phyloP scores from a whole-genome alignment of 2,888 invertebrate genomes.

The Drosophila cyrtoloma region DNA sequence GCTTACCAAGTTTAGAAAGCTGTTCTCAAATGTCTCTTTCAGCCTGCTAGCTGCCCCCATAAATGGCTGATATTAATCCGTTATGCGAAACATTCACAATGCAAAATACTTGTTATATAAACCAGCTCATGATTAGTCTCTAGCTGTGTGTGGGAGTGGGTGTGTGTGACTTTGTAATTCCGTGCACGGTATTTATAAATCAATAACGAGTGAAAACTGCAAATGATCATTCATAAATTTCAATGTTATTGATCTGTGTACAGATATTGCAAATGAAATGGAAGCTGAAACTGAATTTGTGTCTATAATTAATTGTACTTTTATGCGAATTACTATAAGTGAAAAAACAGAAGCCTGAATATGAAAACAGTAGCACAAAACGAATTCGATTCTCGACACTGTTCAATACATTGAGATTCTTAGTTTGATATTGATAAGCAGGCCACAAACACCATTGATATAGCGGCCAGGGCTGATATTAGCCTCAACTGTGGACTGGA shows the following conservation, averaged over 20 bases:
- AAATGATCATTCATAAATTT: constrained; percentile 74
- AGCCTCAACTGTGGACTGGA: neutral
- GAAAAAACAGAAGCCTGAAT: constrained; percentile 17
- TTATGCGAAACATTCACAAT: constrained; percentile 45
- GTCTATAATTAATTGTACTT: constrained; percentile 67
- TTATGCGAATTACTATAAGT: constrained; percentile 41
- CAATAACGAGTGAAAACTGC: constrained; percentile 28
- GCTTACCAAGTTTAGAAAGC: constrained; percentile 12
- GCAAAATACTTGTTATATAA: constrained; percentile 63
- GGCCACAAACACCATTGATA: constrained; percentile 41
- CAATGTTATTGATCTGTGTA: constrained; percentile 52
- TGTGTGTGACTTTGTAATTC: constrained; percentile 47
- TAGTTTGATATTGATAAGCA: constrained; percentile 44
- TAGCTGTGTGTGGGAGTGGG: constrained; percentile 15
- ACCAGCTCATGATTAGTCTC: constrained; percentile 15
- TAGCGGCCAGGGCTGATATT: constrained; percentile 47
- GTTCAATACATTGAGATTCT: constrained; percentile 24
- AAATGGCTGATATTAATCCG: constrained; percentile 37
- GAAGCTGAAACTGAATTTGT: constrained; percentile 33
- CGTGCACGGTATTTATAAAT: constrained; percentile 47
- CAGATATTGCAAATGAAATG: constrained; percentile 42
- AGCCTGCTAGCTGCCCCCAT: constrained; percentile 17
- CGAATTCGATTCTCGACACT: constrained; percentile 33
- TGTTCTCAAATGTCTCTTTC: constrained; percentile 7
- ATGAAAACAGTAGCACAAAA: constrained; percentile 58